phyloP scores from a whole-genome alignment of 1,140 invertebrate genomes.

The Pseudomyrmex dendroicus region DNA sequence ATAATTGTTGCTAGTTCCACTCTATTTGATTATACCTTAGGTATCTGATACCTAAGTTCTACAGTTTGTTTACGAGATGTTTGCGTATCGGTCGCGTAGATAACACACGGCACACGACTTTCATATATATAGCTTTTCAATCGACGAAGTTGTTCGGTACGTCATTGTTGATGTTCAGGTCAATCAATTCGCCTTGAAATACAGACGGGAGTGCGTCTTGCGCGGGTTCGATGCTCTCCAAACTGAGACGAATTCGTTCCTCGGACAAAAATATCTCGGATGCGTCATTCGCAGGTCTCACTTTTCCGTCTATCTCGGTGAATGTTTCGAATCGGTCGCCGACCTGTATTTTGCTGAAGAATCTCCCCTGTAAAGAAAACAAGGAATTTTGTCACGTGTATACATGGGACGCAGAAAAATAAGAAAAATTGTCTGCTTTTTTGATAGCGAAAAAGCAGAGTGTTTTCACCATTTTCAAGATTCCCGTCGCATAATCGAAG shows the following conservation, averaged over 20 bases:
- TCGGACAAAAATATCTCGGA: background rate
- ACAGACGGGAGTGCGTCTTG: background rate
- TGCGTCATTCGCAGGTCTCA: background rate
- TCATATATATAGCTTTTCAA: background rate
- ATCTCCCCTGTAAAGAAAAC: slow-evolving; percentile 16
- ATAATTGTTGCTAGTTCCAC: background rate
- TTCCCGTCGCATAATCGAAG: background rate
- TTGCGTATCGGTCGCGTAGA: no score
- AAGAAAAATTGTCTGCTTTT: no score
- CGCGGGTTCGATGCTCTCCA: slow-evolving; percentile 24
- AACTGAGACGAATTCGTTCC: background rate
- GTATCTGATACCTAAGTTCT: background rate
- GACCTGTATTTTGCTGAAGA: slow-evolving; percentile 8
- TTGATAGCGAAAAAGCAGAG: background rate
- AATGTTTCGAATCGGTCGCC: slow-evolving; percentile 1
- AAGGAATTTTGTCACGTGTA: background rate
- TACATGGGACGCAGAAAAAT: no score
- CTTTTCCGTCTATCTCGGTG: slow-evolving; percentile 7
- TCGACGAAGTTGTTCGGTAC: slow-evolving; percentile 23
- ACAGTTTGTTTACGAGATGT: background rate
- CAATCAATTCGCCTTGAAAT: background rate
- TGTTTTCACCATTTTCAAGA: slow-evolving; percentile 23
- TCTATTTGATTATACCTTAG: slow-evolving; percentile 3
- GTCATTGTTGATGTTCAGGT: slow-evolving; percentile 21
- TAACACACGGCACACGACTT: background rate